Percentiles rank a stretch among this genome's conserved stretches.
Conservation (phyloP, 1,140 invertebrate genomes). For the Trialeurodes vaporariorum region DNA sequence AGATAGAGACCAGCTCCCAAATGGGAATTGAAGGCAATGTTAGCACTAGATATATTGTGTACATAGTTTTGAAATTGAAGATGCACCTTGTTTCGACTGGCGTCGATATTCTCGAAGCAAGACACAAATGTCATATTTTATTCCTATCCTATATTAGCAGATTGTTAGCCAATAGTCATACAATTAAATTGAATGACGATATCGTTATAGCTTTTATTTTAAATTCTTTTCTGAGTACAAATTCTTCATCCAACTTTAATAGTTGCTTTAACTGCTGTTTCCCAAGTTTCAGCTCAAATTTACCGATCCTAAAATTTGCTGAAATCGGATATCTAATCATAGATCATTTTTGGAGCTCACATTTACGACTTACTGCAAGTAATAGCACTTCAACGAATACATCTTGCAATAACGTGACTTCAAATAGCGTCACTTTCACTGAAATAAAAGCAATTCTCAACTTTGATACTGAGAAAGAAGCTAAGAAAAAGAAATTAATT, state of each 20-base stretch:
- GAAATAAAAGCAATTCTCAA: background rate
- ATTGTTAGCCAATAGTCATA: slow-evolving; percentile 15
- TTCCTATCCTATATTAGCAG: slow-evolving; percentile 25
- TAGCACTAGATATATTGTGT: slow-evolving; percentile 22
- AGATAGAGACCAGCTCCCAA: slow-evolving; percentile 25
- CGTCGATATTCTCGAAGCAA: slow-evolving; percentile 6
- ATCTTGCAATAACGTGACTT: background rate
- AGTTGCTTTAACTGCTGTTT: slow-evolving; percentile 1
- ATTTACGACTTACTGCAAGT: background rate
- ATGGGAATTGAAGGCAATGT: slow-evolving; percentile 22
- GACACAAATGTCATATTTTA: slow-evolving; percentile 21
- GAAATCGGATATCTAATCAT: background rate
- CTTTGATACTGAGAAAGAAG: background rate
- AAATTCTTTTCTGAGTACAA: background rate
- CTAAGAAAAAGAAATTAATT: background rate
- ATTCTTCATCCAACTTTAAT: slow-evolving; percentile 6
- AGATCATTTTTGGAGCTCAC: background rate
- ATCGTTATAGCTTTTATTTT: slow-evolving; percentile 9
- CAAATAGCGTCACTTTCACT: background rate
- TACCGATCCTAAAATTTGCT: background rate
- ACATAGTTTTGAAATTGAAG: slow-evolving; percentile 25
- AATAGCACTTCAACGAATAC: background rate
- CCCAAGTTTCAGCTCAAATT: background rate
- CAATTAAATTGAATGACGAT: slow-evolving; percentile 13
- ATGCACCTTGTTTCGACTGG: slow-evolving; percentile 18